Conservation (phyloP, 2,113 vertebrate species). For the Corydoras maculifer region DNA sequence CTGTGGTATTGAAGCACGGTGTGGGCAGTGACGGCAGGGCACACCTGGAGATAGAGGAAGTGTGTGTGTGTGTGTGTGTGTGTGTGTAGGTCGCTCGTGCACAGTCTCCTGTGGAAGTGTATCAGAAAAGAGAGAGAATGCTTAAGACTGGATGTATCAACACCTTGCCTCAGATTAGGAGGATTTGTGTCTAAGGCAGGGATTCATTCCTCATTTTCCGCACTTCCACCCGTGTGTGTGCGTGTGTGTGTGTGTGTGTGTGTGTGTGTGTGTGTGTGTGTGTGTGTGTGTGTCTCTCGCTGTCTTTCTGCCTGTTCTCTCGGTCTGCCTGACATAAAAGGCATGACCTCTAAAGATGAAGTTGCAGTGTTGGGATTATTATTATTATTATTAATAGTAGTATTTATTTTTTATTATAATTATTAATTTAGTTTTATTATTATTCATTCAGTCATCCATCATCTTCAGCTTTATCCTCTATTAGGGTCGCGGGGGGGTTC, state of each 20-base stretch:
- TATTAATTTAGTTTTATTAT: too few relatives aligned
- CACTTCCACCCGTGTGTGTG: slow-evolving; percentile 36
- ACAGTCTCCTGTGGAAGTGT: slow-evolving; percentile 17
- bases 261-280: slow-evolving; percentile 27
- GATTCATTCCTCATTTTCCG: slow-evolving; percentile 32
- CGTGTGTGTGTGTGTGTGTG: slow-evolving; percentile 28
- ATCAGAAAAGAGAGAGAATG: slow-evolving; percentile 23
- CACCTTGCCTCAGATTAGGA: slow-evolving; percentile 35
- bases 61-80: slow-evolving; percentile 16
- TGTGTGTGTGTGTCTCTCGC: background rate
- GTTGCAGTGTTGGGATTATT: too few relatives aligned
- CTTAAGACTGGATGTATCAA: slow-evolving; percentile 32
- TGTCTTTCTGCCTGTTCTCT: too few relatives aligned
- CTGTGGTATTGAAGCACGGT: slow-evolving; percentile 49
- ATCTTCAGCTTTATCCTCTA: too few relatives aligned
- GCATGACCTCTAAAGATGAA: too few relatives aligned
- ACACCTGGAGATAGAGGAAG: slow-evolving; percentile 23
- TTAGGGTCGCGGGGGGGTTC: too few relatives aligned
- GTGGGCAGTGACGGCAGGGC: slow-evolving; percentile 28
- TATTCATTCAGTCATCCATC: too few relatives aligned
- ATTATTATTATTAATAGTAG: too few relatives aligned
- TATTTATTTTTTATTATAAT: too few relatives aligned
- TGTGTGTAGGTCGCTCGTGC: background rate
- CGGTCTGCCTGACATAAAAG: too few relatives aligned
- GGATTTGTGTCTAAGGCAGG: slow-evolving; percentile 36